Base-by-base conservation (phyloP, 2,113 vertebrate genomes). In the Gobius niger region DNA sequence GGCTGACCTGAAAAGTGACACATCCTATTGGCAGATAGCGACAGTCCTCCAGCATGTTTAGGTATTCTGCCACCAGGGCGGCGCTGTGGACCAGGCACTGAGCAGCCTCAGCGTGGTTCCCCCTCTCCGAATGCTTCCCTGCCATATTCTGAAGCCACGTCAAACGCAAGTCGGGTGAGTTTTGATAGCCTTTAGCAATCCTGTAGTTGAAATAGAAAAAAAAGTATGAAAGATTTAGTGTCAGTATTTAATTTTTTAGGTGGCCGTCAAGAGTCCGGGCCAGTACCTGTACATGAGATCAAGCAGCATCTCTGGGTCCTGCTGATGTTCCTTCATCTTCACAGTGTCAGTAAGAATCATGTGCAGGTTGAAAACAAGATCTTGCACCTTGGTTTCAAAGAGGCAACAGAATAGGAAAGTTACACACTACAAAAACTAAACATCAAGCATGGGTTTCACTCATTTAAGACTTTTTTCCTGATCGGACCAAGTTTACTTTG, bases 111-210 rank as follows among this genome's bases (percentile, higher is more conserved):
- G 96, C 96, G 0, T 97, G 96, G 84, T 96, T 96, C 7, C 92
- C 93, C 67, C 94, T 90, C 78, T 95, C 94, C 0, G 93, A 93
- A 56, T 97, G 96, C 52, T 97, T 97, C 14, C 94, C 93, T 0
- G 96, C 96, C 96, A 97, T 97, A 86, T 96, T 97, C 90, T 97
- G 95, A 12, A 97, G 92, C 96, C 96, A 97, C 0, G 96, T 97
- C 69, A 97, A 88, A 15, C 96, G 92, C 72, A 97, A 86, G 77
- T 97, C 96, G 0, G 96, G 96, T 1, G 96, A 97, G 67, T 94
- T 95, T 88, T 97, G 96, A 88, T 97, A 97, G 56, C 96, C 96
- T 65, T 96, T 95, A 57, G 96, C 96, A n/a, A 97, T 97, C 82
- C 96, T 97, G 76, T 24, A 19, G 16, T 24, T 44, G 57, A 41